Conservation (phyloP, 2,888 invertebrate species). For the Gortyna flavago region DNA sequence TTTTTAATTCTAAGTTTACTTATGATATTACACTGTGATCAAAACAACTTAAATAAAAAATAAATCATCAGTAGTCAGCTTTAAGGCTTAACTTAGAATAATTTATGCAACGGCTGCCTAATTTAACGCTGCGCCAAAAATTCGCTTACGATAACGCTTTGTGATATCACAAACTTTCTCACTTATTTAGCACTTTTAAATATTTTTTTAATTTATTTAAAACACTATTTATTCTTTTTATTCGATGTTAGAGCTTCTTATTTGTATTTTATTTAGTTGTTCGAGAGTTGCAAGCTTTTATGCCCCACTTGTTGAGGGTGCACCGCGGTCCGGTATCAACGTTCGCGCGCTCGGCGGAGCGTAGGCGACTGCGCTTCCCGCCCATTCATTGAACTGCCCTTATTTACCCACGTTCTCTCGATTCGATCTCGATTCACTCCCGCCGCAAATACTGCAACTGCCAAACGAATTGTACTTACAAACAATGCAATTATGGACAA, state of each 20-base stretch:
- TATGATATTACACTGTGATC: not conserved
- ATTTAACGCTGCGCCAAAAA: conserved; percentile 63
- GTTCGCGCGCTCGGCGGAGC: conserved; percentile 88
- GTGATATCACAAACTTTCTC: conserved; percentile 65
- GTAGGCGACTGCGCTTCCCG: conserved; percentile 87
- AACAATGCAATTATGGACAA: conserved; percentile 54
- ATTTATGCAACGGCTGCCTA: conserved; percentile 66
- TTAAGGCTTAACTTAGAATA: conserved; percentile 59
- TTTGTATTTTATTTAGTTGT: conserved; percentile 59
- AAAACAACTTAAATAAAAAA: conserved; percentile 26
- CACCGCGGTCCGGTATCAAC: conserved; percentile 74
- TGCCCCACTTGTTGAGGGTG: conserved; percentile 84
- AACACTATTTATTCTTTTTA: conserved; percentile 37
- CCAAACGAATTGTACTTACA: conserved; percentile 53
- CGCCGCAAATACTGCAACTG: conserved; percentile 46
- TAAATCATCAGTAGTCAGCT: conserved; percentile 26
- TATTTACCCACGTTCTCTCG: conserved; percentile 74
- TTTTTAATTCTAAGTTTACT: not conserved
- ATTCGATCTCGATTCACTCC: conserved; percentile 76
- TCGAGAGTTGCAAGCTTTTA: conserved; percentile 65
- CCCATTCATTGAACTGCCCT: conserved; percentile 83
- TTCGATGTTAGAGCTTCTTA: conserved; percentile 10
- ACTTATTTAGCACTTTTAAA: conserved; percentile 55
- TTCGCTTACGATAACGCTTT: conserved; percentile 51
- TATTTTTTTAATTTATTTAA: conserved; percentile 21